phyloP scores from a whole-genome alignment of 1,140 invertebrate species.

The Neodiprion pinetum region DNA sequence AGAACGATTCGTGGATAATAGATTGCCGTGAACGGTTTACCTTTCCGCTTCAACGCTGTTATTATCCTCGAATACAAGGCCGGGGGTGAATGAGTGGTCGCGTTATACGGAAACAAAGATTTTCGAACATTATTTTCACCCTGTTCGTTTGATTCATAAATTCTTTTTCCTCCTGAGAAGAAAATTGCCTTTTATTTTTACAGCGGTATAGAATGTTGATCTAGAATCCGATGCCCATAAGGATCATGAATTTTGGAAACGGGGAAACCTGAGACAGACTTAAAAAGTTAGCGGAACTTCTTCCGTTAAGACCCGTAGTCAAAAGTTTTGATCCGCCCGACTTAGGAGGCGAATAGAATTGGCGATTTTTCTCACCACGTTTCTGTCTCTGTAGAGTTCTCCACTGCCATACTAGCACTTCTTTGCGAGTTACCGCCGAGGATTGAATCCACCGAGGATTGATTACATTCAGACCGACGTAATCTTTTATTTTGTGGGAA shows the following conservation, averaged over 20 bases:
- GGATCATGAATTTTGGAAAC: slow-evolving; percentile 5
- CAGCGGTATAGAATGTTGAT: not conserved
- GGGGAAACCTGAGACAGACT: not conserved
- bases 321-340: not conserved
- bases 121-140: too few relatives aligned
- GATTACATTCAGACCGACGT: not conserved
- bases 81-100: too few relatives aligned
- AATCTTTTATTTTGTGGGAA: not conserved
- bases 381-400: not conserved
- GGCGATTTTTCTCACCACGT: not conserved
- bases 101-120: too few relatives aligned
- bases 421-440: not conserved
- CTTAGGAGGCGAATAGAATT: not conserved
- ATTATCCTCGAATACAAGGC: too few relatives aligned
- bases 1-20: not conserved
- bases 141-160: not conserved
- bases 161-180: not conserved
- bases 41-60: too few relatives aligned
- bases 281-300: slow-evolving; percentile 2
- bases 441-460: not conserved
- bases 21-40: too few relatives aligned
- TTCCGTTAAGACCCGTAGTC: not conserved
- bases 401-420: not conserved
- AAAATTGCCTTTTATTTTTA: not conserved
- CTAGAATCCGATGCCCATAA: not conserved